phyloP scores from a whole-genome alignment of 2,888 invertebrate genomes.

The Diarsia mendica region DNA sequence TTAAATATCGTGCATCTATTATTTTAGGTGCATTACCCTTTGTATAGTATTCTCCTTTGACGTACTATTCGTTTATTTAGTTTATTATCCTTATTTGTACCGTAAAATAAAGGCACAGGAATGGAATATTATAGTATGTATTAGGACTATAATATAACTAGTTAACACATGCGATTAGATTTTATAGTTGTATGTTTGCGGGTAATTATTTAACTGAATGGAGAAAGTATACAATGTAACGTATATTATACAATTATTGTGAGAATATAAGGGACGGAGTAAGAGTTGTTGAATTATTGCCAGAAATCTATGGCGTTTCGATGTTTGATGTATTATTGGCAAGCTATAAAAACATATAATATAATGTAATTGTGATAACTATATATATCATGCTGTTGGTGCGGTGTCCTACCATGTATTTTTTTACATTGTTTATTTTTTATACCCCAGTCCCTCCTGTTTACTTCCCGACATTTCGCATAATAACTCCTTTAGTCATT shows the following conservation, averaged over 20 bases:
- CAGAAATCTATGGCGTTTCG: slow-evolving; percentile 83
- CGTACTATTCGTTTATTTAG: slow-evolving; percentile 66
- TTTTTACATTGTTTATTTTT: slow-evolving; percentile 64
- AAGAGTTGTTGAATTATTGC: slow-evolving; percentile 86
- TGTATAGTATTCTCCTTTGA: slow-evolving; percentile 72
- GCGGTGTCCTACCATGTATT: slow-evolving; percentile 74
- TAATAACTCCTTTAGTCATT: slow-evolving; percentile 71
- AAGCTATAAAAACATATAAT: slow-evolving; percentile 74
- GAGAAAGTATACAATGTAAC: slow-evolving; percentile 85
- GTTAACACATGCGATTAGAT: slow-evolving; percentile 85
- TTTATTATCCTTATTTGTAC: slow-evolving; percentile 67
- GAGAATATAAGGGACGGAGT: slow-evolving; percentile 73
- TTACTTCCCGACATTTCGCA: slow-evolving; percentile 67
- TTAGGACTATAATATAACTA: slow-evolving; percentile 75
- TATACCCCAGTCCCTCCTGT: slow-evolving; percentile 53
- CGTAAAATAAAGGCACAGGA: slow-evolving; percentile 75
- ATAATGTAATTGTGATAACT: slow-evolving; percentile 82
- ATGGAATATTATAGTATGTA: slow-evolving; percentile 73
- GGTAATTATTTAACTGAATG: slow-evolving; percentile 83
- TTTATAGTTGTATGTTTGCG: slow-evolving; percentile 86
- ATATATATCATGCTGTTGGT: slow-evolving; percentile 82
- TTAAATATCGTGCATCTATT: slow-evolving; percentile 74
- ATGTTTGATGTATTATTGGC: slow-evolving; percentile 86
- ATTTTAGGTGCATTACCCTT: slow-evolving; percentile 72
- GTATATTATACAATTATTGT: slow-evolving; percentile 78